These are phyloP conservation scores for Thaleichthys pacificus DNA, from an alignment of 2,797 vertebrate species.

Conservation along the genomic window DNA sequence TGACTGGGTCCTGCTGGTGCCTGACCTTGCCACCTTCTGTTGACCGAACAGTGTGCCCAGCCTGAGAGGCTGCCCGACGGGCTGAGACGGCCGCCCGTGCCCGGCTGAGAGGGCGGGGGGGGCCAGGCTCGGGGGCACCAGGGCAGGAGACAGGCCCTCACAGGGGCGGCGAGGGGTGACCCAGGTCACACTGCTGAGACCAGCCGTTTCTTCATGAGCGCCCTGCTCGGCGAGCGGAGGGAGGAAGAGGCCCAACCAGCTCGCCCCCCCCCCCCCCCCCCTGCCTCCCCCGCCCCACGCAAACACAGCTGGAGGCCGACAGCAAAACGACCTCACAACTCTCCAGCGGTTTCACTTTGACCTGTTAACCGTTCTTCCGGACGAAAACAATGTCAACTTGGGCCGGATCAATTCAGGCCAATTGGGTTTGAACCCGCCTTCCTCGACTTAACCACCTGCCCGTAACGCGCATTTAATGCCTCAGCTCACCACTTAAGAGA, in stretches of 20 bases:
- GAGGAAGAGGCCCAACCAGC: too few species aligned
- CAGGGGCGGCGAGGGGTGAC: conserved; percentile 39
- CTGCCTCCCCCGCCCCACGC: too few species aligned
- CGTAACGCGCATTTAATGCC: too few species aligned
- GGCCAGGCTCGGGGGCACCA: conserved; percentile 21
- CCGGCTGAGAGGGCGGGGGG: not conserved
- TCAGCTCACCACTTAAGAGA: not conserved
- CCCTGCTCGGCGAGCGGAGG: conserved; percentile 23
- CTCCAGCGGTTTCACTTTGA: too few species aligned
- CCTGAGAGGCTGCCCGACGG: conserved; percentile 23
- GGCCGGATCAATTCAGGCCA: not conserved
- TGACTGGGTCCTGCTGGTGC: conserved; percentile 23
- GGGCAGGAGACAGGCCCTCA: conserved; percentile 49
- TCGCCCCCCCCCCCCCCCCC: too few species aligned
- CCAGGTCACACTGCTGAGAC: conserved; percentile 13
- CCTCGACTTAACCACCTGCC: too few species aligned
- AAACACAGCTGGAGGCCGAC: conserved; percentile 5
- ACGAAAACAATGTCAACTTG: not conserved
- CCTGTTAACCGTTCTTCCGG: not conserved
- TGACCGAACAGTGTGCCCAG: conserved; percentile 18
- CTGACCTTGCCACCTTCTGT: conserved; percentile 48
- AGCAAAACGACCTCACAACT: not conserved
- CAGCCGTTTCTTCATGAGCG: conserved; percentile 40
- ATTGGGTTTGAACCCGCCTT: not conserved
- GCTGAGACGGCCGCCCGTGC: conserved; percentile 1